A percentile compares a stretch with the other conserved stretches of the same genome.
These are phyloP conservation scores for Epinotia demarniana DNA, from an alignment of 2,888 invertebrate genomes.

Conservation along the genomic window DNA sequence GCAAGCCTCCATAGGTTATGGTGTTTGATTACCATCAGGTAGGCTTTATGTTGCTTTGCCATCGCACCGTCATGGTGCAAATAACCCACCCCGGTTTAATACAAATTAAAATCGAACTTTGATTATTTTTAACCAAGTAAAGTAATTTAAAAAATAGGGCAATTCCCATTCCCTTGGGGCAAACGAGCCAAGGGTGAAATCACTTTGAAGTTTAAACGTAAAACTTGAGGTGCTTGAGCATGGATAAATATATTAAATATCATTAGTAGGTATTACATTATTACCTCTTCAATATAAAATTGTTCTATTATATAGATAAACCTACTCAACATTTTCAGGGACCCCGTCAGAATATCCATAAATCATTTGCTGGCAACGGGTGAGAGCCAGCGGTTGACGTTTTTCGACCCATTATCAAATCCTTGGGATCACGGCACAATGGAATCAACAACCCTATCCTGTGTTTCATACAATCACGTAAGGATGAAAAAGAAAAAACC, in stretches of 20 bases:
- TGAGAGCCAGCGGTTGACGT: constrained; percentile 2
- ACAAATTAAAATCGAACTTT: background rate
- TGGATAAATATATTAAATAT: constrained; percentile 1
- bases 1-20: too few relatives aligned
- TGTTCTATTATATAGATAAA: background rate
- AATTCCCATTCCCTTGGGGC: constrained; percentile 14
- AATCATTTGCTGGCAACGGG: constrained; percentile 11
- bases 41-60: too few relatives aligned
- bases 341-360: constrained; percentile 3
- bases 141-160: constrained; percentile 30
- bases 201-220: constrained; percentile 22
- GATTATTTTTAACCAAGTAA: constrained; percentile 23
- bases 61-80: too few relatives aligned
- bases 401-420: constrained; percentile 8
- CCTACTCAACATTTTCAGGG: background rate
- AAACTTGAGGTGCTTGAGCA: constrained; percentile 21
- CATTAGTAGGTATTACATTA: background rate
- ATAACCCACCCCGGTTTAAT: too few relatives aligned
- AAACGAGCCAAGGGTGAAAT: constrained; percentile 1
- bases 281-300: background rate
- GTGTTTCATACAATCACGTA: constrained; percentile 7
- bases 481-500: constrained; percentile 11
- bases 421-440: constrained; percentile 15
- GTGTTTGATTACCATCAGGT: too few relatives aligned
- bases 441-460: constrained; percentile 12